phyloP scores from a whole-genome alignment of 2,797 vertebrate genomes.

The Channa striata region DNA sequence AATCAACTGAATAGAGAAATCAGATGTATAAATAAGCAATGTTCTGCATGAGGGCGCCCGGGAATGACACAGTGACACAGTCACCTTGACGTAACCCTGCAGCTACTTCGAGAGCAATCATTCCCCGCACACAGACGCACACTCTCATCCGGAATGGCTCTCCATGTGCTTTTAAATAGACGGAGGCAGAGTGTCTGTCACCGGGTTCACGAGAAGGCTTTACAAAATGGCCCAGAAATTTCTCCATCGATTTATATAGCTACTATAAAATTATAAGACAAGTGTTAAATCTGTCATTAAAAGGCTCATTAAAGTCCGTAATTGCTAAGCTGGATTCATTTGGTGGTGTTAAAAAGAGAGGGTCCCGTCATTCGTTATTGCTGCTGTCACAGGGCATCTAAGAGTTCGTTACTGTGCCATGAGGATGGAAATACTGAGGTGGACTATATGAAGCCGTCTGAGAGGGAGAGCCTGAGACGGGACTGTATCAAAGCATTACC shows the following conservation, averaged over 20 bases:
- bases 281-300: conserved; percentile 74
- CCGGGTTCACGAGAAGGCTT: conserved; percentile 26
- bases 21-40: conserved; percentile 83
- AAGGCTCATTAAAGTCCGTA: conserved; percentile 74
- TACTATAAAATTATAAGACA: conserved; percentile 74
- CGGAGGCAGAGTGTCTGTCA: conserved; percentile 26
- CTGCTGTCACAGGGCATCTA: conserved; percentile 34
- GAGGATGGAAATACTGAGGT: not conserved
- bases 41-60: conserved; percentile 67
- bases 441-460: not conserved
- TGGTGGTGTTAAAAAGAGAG: conserved; percentile 63
- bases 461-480: not conserved
- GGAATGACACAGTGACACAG: conserved; percentile 66
- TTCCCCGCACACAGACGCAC: conserved; percentile 43
- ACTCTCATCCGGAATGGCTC: conserved; percentile 59
- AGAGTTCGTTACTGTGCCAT: conserved; percentile 10
- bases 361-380: conserved; percentile 54
- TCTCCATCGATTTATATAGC: conserved; percentile 68
- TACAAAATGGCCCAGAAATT: conserved; percentile 56
- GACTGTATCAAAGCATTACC: not conserved
- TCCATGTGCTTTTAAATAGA: conserved; percentile 67
- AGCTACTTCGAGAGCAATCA: conserved; percentile 51
- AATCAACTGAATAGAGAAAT: conserved; percentile 82
- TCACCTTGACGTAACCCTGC: conserved; percentile 79
- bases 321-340: conserved; percentile 68